Percentiles rank a stretch among this genome's conserved stretches.
Conservation (phyloP, 2,888 invertebrate species). For the Erebia epiphron region DNA sequence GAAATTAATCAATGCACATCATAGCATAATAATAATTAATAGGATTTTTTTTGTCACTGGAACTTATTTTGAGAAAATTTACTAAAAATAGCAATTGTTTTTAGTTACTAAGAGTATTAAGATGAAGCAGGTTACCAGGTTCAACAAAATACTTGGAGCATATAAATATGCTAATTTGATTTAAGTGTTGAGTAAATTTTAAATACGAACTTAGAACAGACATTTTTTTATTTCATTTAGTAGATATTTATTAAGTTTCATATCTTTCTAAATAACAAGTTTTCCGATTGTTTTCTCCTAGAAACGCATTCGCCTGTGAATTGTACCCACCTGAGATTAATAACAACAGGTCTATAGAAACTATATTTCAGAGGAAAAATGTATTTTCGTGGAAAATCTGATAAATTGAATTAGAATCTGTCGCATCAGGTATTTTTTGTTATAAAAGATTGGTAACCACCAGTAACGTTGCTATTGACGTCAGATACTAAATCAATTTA, state of each 20-base stretch:
- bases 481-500: neutral
- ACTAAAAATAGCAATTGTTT: neutral
- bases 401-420: constrained; percentile 25
- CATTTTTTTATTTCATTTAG: too few species aligned
- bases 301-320: constrained; percentile 2
- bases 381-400: constrained; percentile 32
- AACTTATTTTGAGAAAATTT: too few species aligned
- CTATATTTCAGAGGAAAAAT: constrained; percentile 26
- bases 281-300: neutral
- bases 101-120: too few species aligned
- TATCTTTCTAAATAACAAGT: neutral
- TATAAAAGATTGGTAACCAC: neutral
- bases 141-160: too few species aligned
- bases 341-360: constrained; percentile 34
- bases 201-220: too few species aligned
- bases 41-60: too few species aligned
- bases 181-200: too few species aligned
- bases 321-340: constrained; percentile 8
- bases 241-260: too few species aligned
- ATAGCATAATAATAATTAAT: too few species aligned
- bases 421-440: constrained; percentile 4
- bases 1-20: too few species aligned
- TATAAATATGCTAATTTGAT: too few species aligned
- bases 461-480: neutral
- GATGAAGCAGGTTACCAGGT: too few species aligned